These are phyloP conservation scores for Drosophila truncata DNA, from an alignment of 1,140 invertebrate species.

Conservation along the genomic window DNA sequence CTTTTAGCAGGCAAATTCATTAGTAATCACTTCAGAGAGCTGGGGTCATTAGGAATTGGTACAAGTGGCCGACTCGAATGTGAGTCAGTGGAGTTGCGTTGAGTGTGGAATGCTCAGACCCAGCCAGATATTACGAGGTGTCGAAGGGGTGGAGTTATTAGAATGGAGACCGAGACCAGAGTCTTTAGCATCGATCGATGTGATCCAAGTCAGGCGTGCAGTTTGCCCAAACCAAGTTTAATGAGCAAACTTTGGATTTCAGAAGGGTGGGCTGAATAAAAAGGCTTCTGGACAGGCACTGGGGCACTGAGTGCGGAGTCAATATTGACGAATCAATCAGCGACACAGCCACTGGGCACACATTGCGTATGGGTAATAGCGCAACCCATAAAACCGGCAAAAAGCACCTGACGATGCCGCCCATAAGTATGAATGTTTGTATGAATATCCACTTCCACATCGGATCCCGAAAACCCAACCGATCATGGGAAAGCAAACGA, in stretches of 20 bases:
- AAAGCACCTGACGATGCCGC: conserved; percentile 34
- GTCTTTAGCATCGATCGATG: conserved; percentile 56
- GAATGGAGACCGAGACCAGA: conserved; percentile 22
- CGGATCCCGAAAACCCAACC: conserved; percentile 25
- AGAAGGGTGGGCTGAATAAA: conserved; percentile 5
- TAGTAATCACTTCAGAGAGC: conserved; percentile 76
- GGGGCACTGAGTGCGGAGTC: conserved; percentile 53
- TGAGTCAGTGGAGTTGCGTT: conserved; percentile 49
- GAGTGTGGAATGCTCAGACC: conserved; percentile 34
- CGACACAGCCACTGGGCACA: conserved; percentile 58
- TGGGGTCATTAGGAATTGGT: conserved; percentile 76
- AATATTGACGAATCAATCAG: conserved; percentile 80
- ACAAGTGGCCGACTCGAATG: conserved; percentile 63
- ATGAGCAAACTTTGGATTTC: conserved; percentile 55
- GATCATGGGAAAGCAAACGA: conserved; percentile 50
- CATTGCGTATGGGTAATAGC: conserved; percentile 77
- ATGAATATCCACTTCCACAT: background rate
- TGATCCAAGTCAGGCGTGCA: conserved; percentile 48
- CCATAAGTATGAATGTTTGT: background rate
- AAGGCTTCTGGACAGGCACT: conserved; percentile 61
- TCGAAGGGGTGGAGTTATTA: conserved; percentile 14
- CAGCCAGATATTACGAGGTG: background rate
- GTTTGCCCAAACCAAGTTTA: conserved; percentile 53
- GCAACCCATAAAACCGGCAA: conserved; percentile 63
- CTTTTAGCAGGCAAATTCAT: conserved; percentile 74